Evolutionary conservation across 2,113 vertebrate species (phyloP), one percentile per base, ranked within the genome.

Genomic region (Progne subis): DNA sequence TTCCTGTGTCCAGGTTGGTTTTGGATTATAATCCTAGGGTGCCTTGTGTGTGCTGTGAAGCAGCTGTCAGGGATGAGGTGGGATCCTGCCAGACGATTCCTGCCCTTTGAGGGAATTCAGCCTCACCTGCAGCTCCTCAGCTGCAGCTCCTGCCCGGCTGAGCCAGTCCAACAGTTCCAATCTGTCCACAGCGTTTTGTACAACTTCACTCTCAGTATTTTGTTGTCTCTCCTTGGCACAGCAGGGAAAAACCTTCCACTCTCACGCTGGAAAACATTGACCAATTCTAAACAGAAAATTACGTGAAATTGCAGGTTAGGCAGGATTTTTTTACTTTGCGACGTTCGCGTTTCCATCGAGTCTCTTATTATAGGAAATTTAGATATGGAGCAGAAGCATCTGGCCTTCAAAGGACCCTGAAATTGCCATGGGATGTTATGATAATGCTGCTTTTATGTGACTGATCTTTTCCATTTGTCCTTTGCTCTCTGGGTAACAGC

Each of bases 391-490:
- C 91, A 90, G 88, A 67, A 94, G 92, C 96, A 96, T 85, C 94
- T 96, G 94, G 96, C 92, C 91, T 97, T 96, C 96, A 96, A 95
- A 96, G 86, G 82, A 95, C 91, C 80, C 95, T 65, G 78, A 92
- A 96, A 96, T 96, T 96, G 96, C 94, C 95, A 85, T 77, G 96
- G 96, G 96, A 96, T 95, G 92, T 96, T 96, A 95, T 92, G 96
- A 87, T 96, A 96, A 96, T 95, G 83, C 80, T 92, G 88, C 92
- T 96, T 95, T 96, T 91, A 94, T 95, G 84, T 67, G 86, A 80
- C 95, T 96, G 95, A 97, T 97, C 96, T 97, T 96, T 96, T 96
- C 95, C 94, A 77, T 95, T 96, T 96, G 94, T 96, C 95, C 96
- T 96, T 94, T 95, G 94, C 96, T 96, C 94, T 96, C 95, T 89